Percentiles rank a stretch among this genome's conserved stretches.
Evolutionary conservation across 1,140 invertebrate species (phyloP).

Genomic region (Drosophila chauvacae): DNA sequence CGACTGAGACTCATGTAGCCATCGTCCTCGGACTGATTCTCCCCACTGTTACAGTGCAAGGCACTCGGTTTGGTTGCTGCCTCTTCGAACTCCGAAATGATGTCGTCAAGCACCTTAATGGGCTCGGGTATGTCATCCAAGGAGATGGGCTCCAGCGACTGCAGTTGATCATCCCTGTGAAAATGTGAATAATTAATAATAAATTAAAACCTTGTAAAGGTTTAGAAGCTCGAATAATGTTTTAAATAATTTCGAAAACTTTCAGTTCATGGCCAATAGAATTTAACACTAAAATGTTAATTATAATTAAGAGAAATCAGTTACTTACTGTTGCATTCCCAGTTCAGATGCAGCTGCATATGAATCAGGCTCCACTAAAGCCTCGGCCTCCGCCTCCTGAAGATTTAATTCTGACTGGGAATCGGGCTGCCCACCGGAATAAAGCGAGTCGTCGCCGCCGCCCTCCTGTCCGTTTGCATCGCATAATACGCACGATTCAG

Average conservation of each 20-base stretch:
- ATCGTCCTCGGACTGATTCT: slow-evolving; percentile 94
- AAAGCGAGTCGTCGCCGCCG: slow-evolving; percentile 42
- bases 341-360: slow-evolving; percentile 47
- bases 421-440: slow-evolving; percentile 35
- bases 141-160: slow-evolving; percentile 68
- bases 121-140: slow-evolving; percentile 86
- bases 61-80: slow-evolving; percentile 85
- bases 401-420: slow-evolving; percentile 10
- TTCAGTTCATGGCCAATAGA: no score
- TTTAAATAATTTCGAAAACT: no score
- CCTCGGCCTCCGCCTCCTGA: slow-evolving; percentile 31
- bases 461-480: slow-evolving; percentile 58
- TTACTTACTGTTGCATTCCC: slow-evolving; percentile 72
- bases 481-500: slow-evolving; percentile 72
- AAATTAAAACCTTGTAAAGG: not conserved
- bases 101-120: slow-evolving; percentile 93
- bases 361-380: slow-evolving; percentile 5
- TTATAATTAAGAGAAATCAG: slow-evolving; percentile 13
- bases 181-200: slow-evolving; percentile 4
- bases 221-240: no score
- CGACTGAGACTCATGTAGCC: slow-evolving; percentile 96
- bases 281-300: no score
- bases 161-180: slow-evolving; percentile 52
- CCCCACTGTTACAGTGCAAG: slow-evolving; percentile 86
- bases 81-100: slow-evolving; percentile 94